Percentiles rank a stretch among this genome's conserved stretches.
phyloP scores from a whole-genome alignment of 2,797 vertebrate genomes.

The Poliocrania exsul region DNA sequence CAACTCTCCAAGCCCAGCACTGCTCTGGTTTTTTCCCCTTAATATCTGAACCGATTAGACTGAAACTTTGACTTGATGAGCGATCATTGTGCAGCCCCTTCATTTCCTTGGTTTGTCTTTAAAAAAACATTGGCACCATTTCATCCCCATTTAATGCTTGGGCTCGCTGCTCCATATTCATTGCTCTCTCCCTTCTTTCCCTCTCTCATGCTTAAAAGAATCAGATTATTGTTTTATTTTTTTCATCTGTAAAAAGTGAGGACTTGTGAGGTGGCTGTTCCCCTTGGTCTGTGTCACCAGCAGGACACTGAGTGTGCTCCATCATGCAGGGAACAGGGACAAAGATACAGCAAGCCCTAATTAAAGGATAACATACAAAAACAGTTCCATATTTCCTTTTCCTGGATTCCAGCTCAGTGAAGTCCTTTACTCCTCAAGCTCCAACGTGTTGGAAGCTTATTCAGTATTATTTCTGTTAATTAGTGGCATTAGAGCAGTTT shows the following conservation, averaged over 20 bases:
- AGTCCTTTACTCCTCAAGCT: neutral
- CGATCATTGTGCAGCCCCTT: conserved; percentile 68
- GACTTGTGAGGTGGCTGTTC: neutral
- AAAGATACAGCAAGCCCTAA: neutral
- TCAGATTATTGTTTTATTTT: neutral
- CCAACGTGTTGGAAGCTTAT: neutral
- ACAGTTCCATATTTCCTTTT: neutral
- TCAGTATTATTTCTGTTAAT: conserved; percentile 42
- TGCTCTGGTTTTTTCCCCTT: conserved; percentile 27
- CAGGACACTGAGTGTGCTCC: neutral
- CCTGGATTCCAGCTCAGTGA: neutral
- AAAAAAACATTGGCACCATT: conserved; percentile 62
- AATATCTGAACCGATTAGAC: conserved; percentile 79
- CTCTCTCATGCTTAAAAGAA: neutral
- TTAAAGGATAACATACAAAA: neutral
- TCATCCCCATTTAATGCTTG: conserved; percentile 35
- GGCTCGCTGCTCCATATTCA: conserved; percentile 65
- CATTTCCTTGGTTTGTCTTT: conserved; percentile 69
- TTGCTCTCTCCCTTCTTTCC: conserved; percentile 23
- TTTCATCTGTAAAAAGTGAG: neutral
- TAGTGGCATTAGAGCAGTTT: conserved; percentile 1
- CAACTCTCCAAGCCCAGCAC: neutral
- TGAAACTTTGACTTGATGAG: conserved; percentile 77
- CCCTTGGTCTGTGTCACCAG: fast-evolving
- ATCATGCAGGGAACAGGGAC: fast-evolving